phyloP scores from a whole-genome alignment of 2,113 vertebrate species.

The Rostratula benghalensis region DNA sequence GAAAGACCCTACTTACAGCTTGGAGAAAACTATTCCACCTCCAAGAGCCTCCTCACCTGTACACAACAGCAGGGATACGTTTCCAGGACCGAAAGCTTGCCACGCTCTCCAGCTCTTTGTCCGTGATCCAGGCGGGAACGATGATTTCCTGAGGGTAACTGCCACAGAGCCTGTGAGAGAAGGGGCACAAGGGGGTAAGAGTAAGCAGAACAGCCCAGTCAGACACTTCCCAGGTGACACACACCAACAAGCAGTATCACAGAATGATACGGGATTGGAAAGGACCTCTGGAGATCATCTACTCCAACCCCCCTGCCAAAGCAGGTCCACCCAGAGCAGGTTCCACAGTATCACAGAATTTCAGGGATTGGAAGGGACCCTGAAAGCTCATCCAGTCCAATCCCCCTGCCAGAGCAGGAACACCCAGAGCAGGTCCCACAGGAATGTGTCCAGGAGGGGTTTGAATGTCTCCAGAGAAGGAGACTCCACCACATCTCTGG shows the following conservation, averaged over 20 bases:
- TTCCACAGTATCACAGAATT: no score
- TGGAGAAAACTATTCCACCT: not conserved
- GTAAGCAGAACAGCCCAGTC: not conserved
- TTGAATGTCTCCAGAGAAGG: no score
- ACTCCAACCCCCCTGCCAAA: no score
- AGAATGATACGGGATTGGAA: no score
- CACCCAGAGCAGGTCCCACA: no score
- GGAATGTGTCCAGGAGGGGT: no score
- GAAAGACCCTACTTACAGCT: fast-evolving
- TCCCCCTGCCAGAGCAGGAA: no score
- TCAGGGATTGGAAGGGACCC: no score
- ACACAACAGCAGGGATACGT: conserved; percentile 94
- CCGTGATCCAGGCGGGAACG: conserved; percentile 95
- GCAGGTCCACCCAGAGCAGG: no score
- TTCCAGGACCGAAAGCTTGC: conserved; percentile 96
- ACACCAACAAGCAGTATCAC: not conserved
- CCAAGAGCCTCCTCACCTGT: conserved; percentile 81
- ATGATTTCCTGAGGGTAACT: conserved; percentile 97
- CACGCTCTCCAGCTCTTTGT: conserved; percentile 96
- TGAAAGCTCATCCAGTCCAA: no score
- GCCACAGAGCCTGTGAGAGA: conserved; percentile 84
- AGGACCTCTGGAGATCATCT: no score
- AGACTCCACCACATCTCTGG: no score
- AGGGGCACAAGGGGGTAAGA: not conserved
- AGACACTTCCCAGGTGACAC: not conserved